Percentiles rank a stretch among this genome's conserved stretches.
These are phyloP conservation scores for Acridotheres tristis DNA, from an alignment of 2,797 vertebrate genomes.

Conservation along the genomic window DNA sequence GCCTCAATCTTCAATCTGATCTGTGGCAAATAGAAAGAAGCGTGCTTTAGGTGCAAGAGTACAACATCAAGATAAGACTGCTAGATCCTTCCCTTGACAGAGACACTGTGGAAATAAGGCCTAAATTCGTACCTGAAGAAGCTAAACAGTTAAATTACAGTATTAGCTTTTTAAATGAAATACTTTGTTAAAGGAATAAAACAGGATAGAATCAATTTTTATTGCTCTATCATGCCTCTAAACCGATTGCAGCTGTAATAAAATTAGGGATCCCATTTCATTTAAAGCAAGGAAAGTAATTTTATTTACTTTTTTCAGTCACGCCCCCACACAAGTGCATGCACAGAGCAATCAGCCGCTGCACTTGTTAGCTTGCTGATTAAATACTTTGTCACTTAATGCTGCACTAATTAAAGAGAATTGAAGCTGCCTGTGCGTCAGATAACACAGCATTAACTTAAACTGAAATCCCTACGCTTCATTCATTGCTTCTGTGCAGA, in stretches of 20 bases:
- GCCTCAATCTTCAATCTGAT: background rate
- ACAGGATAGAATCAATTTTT: conserved; percentile 69
- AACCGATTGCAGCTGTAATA: conserved; percentile 64
- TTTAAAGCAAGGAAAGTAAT: conserved; percentile 70
- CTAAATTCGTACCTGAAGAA: background rate
- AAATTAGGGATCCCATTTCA: conserved; percentile 73
- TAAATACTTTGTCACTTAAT: conserved; percentile 78
- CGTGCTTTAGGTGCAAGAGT: background rate
- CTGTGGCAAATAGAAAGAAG: background rate
- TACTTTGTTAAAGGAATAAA: conserved; percentile 60
- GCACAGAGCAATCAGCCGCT: conserved; percentile 64
- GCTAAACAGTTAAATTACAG: conserved; percentile 27
- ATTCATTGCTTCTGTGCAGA: background rate
- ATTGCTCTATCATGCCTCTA: conserved; percentile 61
- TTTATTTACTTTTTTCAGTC: conserved; percentile 76
- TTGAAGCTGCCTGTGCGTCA: conserved; percentile 61
- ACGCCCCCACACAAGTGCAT: background rate
- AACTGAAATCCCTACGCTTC: background rate
- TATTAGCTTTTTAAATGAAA: conserved; percentile 26
- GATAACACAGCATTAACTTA: conserved; percentile 59
- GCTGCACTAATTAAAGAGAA: conserved; percentile 78
- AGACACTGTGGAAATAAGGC: background rate
- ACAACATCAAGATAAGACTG: background rate
- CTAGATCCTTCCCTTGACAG: background rate
- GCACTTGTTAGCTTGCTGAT: conserved; percentile 77